Evolutionary conservation across 2,888 invertebrate genomes (phyloP).

Genomic region (Papilio protenor): DNA sequence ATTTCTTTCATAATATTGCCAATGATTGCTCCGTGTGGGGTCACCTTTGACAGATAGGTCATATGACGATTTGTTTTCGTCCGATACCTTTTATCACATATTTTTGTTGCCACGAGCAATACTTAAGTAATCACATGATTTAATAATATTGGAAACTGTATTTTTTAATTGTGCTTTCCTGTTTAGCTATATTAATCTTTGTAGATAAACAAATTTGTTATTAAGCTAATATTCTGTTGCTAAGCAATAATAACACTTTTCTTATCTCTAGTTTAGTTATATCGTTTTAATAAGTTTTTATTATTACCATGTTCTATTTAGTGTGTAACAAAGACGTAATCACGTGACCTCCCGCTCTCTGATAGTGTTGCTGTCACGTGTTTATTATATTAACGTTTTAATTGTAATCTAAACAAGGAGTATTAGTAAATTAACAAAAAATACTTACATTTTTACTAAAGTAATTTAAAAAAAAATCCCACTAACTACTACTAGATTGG

Average conservation of each 20-base stretch:
- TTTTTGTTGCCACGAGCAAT: slow-evolving; percentile 2
- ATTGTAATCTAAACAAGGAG: too few relatives aligned
- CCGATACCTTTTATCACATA: slow-evolving; percentile 6
- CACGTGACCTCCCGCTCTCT: slow-evolving; percentile 6
- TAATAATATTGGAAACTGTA: neutral
- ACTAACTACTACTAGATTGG: too few relatives aligned
- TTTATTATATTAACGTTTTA: neutral
- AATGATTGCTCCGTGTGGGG: slow-evolving; percentile 14
- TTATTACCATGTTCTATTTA: slow-evolving; percentile 1
- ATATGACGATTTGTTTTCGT: neutral
- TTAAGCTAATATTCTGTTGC: slow-evolving; percentile 10
- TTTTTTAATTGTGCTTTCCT: neutral
- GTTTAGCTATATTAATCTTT: neutral
- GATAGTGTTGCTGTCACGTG: slow-evolving; percentile 12
- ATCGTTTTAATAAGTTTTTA: slow-evolving; percentile 5
- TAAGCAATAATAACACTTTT: neutral
- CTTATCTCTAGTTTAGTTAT: neutral
- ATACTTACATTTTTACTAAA: too few relatives aligned
- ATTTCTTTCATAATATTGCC: slow-evolving; percentile 22
- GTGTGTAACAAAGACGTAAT: slow-evolving; percentile 9
- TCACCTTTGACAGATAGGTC: slow-evolving; percentile 26
- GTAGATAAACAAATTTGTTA: neutral
- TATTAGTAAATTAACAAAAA: too few relatives aligned
- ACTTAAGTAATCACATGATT: neutral
- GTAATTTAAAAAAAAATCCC: too few relatives aligned